A percentile compares a stretch with the other conserved stretches of the same genome.
These are phyloP conservation scores for Nymphicus hollandicus DNA, from an alignment of 2,113 vertebrate genomes.

Conservation along the genomic window DNA sequence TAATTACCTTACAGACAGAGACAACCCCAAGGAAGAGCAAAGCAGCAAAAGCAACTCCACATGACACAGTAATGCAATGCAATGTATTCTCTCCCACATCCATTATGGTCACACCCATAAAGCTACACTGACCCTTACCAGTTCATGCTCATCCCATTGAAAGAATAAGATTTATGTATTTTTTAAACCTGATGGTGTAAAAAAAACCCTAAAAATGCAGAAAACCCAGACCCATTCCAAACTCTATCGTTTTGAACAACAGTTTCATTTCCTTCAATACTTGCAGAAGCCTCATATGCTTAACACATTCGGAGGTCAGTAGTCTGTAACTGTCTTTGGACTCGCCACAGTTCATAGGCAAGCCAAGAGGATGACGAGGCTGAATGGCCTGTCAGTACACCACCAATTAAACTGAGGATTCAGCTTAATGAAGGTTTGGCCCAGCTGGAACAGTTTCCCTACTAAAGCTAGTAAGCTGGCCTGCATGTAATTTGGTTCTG, in stretches of 20 bases:
- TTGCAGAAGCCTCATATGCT: neutral
- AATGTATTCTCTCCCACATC: neutral
- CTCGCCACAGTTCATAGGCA: neutral
- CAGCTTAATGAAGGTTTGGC: neutral
- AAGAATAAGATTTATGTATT: neutral
- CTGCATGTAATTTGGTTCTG: neutral
- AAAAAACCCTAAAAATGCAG: neutral
- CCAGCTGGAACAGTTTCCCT: neutral
- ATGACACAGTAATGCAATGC: neutral
- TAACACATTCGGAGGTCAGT: neutral
- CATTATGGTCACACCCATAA: neutral
- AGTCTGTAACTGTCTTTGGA: neutral
- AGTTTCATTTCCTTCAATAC: neutral
- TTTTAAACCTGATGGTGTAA: neutral
- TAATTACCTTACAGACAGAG: neutral
- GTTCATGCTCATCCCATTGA: neutral
- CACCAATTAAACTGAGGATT: neutral
- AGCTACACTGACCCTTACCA: fast-evolving
- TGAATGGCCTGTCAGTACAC: neutral
- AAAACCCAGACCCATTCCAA: neutral
- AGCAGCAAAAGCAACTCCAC: neutral
- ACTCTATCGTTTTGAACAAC: neutral
- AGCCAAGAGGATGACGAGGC: neutral
- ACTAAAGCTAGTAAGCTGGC: neutral
- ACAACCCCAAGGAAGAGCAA: neutral